These are phyloP conservation scores for Xestia ashworthii DNA, from an alignment of 2,888 invertebrate genomes.

Conservation along the genomic window DNA sequence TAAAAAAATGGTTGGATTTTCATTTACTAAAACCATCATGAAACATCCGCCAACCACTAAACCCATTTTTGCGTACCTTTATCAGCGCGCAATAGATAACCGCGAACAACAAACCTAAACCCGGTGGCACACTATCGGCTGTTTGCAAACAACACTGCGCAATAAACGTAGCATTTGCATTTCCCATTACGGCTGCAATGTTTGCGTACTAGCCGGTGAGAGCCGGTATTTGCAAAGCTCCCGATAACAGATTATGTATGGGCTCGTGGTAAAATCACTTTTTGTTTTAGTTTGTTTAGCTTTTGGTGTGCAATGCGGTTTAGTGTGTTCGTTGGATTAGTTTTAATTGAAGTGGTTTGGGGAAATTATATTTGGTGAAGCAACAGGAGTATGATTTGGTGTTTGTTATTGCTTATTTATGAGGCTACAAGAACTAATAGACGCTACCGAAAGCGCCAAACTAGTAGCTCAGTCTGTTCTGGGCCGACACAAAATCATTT, in stretches of 20 bases:
- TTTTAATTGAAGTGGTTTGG: conserved; percentile 36
- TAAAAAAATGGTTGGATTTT: not conserved
- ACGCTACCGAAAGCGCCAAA: too few relatives aligned
- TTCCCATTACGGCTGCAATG: conserved; percentile 70
- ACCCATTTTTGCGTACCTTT: conserved; percentile 44
- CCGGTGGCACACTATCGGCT: conserved; percentile 64
- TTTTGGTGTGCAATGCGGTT: conserved; percentile 43
- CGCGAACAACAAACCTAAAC: conserved; percentile 55
- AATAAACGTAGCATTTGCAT: conserved; percentile 74
- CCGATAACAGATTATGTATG: conserved; percentile 62
- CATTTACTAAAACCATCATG: not conserved
- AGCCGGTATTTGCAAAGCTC: conserved; percentile 60
- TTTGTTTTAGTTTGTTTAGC: conserved; percentile 48
- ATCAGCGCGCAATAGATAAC: conserved; percentile 58
- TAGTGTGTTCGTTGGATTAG: conserved; percentile 19
- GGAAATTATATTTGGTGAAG: conserved; percentile 11
- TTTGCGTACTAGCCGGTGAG: conserved; percentile 61
- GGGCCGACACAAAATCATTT: too few relatives aligned
- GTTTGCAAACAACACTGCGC: conserved; percentile 66
- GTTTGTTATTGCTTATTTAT: not conserved
- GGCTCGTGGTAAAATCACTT: conserved; percentile 46
- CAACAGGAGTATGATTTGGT: conserved; percentile 8
- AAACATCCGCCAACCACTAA: not conserved
- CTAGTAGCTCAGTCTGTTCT: too few relatives aligned
- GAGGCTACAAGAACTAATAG: too few relatives aligned